Conservation (phyloP, 2,113 vertebrate genomes). For the Pandion haliaetus region DNA sequence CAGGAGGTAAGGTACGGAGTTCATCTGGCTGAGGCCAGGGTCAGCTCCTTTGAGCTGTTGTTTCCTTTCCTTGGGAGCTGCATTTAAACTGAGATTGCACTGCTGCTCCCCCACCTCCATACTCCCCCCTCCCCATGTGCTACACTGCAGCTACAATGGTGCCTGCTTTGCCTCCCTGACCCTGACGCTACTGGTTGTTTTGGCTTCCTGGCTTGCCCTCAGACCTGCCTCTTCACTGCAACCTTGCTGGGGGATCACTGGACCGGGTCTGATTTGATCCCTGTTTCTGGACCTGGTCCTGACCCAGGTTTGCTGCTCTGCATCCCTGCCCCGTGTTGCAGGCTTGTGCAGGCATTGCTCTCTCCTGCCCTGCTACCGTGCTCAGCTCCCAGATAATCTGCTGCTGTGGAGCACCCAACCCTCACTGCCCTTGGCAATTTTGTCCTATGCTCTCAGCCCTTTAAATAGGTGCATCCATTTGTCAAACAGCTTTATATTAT, state of each 20-base stretch:
- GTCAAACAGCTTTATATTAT: not conserved
- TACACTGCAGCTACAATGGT: not conserved
- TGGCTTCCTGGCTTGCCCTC: not conserved
- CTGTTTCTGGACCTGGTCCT: not conserved
- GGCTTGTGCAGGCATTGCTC: not conserved
- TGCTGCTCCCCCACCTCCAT: not conserved
- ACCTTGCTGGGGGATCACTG: not conserved
- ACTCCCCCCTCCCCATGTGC: too few species aligned
- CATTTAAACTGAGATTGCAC: not conserved
- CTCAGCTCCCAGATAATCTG: not conserved
- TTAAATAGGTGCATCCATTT: not conserved
- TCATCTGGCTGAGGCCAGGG: not conserved
- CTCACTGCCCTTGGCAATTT: not conserved
- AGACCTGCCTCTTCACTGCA: not conserved
- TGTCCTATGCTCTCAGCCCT: not conserved
- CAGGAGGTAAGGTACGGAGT: not conserved
- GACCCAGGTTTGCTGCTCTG: not conserved
- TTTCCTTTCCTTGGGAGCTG: not conserved
- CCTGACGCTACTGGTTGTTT: accelerated
- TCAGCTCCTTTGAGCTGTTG: too few species aligned
- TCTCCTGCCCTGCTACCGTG: accelerated
- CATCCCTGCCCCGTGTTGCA: not conserved
- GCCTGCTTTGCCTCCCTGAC: not conserved
- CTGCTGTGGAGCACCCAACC: not conserved
- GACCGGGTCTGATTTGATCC: not conserved